Base-by-base conservation (phyloP, 2,113 vertebrate genomes). In the Nothobranchius kuhntae region DNA sequence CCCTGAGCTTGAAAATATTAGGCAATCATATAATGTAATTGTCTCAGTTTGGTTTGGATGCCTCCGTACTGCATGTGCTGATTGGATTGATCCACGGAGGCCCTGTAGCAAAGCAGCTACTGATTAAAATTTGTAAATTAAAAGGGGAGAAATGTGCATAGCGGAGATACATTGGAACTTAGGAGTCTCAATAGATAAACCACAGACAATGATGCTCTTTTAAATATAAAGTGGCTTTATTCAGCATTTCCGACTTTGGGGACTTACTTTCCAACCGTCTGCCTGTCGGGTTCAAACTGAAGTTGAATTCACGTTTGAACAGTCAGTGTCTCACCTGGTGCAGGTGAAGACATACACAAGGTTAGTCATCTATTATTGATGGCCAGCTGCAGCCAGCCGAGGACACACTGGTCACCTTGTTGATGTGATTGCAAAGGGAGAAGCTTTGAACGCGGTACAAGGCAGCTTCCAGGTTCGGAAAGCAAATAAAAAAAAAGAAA, bases 341-440 rank as follows among this genome's bases (percentile, higher is more conserved):
- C 75, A 35, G 47, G 67, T 75, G 65, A 73, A 82, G 38, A 70
- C 47, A 63, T 12, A 71, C 57, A 80, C 84, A 82, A 75, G 67
- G 77, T 83, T 68, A 78, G 79, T 86, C 69, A 86, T 89, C 75
- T 85, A 84, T 92, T 86, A 88, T 83, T 81, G 82, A 89, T 86
- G 80, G 68, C 17, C 69, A 61, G 73, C 26, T 48, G 9, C n/a
- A 7, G 76, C 56, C 52, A 40, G 55, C 9, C 61, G 74, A 75
- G 77, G 87, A 87, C 82, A 80, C 45, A 4, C 17, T 79, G 70
- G 85, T 86, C 83, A 81, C 87, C 82, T 81, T 88, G 85, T 68
- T 78, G 50, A 74, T 77, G 45, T 53, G n/a, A 79, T 53, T 42
- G 54, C 36, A 51, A 4, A 0, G 17, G 13, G 38, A 63, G 59